A percentile compares a stretch with the other conserved stretches of the same genome.
Conservation (phyloP, 2,113 vertebrate species). For the Leucoraja erinaceus region DNA sequence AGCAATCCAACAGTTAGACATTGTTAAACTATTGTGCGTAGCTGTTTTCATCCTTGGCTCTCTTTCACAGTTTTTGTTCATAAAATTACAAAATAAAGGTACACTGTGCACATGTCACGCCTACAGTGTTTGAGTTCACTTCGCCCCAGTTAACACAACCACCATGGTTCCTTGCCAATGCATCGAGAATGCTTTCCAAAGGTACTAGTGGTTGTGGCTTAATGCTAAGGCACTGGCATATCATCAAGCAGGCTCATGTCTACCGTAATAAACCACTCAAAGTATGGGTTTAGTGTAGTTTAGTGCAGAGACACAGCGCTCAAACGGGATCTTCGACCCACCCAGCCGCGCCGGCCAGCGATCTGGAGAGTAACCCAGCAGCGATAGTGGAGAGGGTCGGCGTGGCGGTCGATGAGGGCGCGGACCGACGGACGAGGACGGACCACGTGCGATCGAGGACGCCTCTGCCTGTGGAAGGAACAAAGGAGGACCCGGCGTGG, state of each 20-base stretch:
- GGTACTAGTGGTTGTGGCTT: not conserved
- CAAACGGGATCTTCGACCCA: too few relatives aligned
- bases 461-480: too few relatives aligned
- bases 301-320: too few relatives aligned
- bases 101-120: not conserved
- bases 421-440: too few relatives aligned
- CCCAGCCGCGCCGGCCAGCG: too few relatives aligned
- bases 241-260: not conserved
- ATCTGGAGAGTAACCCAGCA: too few relatives aligned
- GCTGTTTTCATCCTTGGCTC: too few relatives aligned
- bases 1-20: not conserved
- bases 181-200: not conserved
- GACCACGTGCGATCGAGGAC: too few relatives aligned
- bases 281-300: not conserved
- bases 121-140: not conserved
- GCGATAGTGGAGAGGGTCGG: too few relatives aligned
- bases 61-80: not conserved
- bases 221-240: not conserved
- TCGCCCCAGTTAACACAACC: slow-evolving; percentile 20
- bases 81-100: not conserved
- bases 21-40: too few relatives aligned
- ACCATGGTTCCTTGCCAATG: not conserved
- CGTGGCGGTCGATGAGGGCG: too few relatives aligned
- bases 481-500: too few relatives aligned
- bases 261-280: not conserved